Evolutionary conservation across 1,140 invertebrate genomes (phyloP).

Genomic region (Laodelphax striatellus): DNA sequence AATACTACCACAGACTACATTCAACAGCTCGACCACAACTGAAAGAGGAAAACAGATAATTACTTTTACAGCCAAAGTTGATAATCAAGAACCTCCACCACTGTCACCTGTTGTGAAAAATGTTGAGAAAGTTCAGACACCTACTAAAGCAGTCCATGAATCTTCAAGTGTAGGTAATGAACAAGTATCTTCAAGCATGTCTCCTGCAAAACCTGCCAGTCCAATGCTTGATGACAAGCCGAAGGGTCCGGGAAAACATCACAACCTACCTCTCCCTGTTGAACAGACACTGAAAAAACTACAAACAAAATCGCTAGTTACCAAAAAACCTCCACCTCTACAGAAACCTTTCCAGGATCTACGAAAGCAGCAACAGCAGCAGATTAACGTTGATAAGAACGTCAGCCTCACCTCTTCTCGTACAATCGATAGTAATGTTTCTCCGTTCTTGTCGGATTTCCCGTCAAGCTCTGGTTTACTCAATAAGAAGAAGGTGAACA

Average conservation of each 20-base stretch:
- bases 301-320: background rate
- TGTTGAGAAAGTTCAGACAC: too few relatives aligned
- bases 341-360: background rate
- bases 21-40: too few relatives aligned
- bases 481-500: conserved; percentile 50
- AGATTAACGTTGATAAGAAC: background rate
- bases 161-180: too few relatives aligned
- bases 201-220: too few relatives aligned
- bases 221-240: background rate
- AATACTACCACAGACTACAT: too few relatives aligned
- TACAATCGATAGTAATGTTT: background rate
- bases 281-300: conserved; percentile 21
- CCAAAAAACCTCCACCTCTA: conserved; percentile 4
- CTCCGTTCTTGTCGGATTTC: background rate
- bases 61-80: background rate
- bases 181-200: too few relatives aligned
- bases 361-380: too few relatives aligned
- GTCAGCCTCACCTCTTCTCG: background rate
- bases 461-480: conserved; percentile 1
- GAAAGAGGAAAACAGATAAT: too few relatives aligned
- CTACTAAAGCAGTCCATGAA: too few relatives aligned
- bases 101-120: background rate
- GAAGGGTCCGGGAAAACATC: conserved; percentile 17
- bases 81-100: background rate
- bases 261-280: conserved; percentile 20